Conservation (phyloP, 1,140 invertebrate species). For the Monochamus saltuarius region DNA sequence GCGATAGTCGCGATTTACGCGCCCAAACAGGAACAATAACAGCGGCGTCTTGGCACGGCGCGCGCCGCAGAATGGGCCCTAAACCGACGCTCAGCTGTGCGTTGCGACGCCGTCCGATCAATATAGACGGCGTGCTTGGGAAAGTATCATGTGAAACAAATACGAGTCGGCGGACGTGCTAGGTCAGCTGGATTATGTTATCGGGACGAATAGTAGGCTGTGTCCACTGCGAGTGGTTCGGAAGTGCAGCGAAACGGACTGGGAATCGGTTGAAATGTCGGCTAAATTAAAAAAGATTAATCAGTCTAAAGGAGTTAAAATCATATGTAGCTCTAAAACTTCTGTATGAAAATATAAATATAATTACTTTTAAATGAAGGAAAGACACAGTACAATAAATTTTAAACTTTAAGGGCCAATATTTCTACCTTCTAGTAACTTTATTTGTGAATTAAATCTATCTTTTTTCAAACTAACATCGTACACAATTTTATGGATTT, state of each 20-base stretch:
- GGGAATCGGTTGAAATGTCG: not conserved
- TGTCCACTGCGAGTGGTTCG: slow-evolving; percentile 3
- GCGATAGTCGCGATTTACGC: slow-evolving; percentile 26
- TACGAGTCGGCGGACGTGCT: slow-evolving; percentile 19
- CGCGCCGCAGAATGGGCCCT: not conserved
- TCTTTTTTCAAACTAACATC: too few species aligned
- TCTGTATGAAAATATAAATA: too few species aligned
- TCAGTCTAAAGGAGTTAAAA: too few species aligned
- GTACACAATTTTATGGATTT: too few species aligned
- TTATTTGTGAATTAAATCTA: too few species aligned
- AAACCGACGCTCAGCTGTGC: slow-evolving; percentile 22
- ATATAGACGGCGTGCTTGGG: slow-evolving; percentile 33
- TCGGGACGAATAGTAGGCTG: slow-evolving; percentile 24
- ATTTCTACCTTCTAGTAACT: too few species aligned
- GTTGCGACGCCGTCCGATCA: slow-evolving; percentile 28
- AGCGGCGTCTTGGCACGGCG: slow-evolving; percentile 10
- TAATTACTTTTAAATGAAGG: too few species aligned
- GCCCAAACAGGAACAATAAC: slow-evolving; percentile 26
- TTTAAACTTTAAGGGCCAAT: too few species aligned
- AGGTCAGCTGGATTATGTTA: slow-evolving; percentile 29
- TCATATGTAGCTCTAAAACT: too few species aligned
- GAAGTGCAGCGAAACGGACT: too few species aligned
- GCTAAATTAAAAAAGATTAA: not conserved
- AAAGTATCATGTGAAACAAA: slow-evolving; percentile 34
- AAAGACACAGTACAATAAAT: too few species aligned